phyloP scores from a whole-genome alignment of 2,888 invertebrate genomes.

The Aradus depressus region DNA sequence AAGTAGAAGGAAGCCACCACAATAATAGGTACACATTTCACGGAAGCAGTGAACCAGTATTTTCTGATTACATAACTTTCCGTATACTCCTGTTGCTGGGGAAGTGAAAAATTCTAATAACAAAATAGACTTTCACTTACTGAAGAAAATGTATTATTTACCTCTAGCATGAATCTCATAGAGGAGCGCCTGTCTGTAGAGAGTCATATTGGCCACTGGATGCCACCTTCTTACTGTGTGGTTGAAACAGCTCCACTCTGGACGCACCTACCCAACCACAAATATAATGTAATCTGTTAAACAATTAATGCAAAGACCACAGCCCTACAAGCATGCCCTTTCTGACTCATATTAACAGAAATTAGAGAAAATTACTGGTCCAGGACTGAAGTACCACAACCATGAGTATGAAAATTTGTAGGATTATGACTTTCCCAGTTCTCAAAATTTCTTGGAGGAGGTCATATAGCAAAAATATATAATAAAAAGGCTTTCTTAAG shows the following conservation, averaged over 20 bases:
- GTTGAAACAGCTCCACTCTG: conserved; percentile 41
- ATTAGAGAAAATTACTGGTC: no score
- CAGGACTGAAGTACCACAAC: no score
- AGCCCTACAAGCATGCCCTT: no score
- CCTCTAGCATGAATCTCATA: conserved; percentile 46
- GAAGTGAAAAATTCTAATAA: background rate
- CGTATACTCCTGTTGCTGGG: background rate
- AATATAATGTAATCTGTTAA: background rate
- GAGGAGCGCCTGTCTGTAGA: conserved; percentile 41
- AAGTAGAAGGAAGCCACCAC: background rate
- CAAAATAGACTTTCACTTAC: background rate
- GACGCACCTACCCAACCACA: conserved; percentile 31
- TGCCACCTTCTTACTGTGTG: conserved; percentile 44
- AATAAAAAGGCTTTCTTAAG: no score
- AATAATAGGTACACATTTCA: background rate
- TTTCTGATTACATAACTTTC: background rate
- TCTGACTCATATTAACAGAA: no score
- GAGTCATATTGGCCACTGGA: conserved; percentile 45
- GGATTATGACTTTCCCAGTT: no score
- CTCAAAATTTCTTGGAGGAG: no score
- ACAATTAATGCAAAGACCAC: conserved; percentile 33
- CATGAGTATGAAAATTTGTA: no score
- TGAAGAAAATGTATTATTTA: conserved; percentile 29
- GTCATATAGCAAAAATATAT: no score
- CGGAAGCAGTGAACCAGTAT: background rate